phyloP scores from a whole-genome alignment of 2,797 vertebrate species.

The Malacoctenus gilli region DNA sequence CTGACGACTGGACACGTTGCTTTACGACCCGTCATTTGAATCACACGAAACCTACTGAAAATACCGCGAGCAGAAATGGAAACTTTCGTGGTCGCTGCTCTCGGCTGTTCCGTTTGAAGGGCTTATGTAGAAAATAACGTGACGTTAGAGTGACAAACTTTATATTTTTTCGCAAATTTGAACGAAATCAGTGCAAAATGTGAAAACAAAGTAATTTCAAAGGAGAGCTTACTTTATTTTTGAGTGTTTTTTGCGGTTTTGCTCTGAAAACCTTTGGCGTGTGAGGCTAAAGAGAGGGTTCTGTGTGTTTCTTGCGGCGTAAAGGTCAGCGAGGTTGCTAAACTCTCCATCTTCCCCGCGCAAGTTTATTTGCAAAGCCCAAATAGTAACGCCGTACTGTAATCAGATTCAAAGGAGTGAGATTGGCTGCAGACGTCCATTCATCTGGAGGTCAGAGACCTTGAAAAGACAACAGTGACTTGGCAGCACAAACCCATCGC shows the following conservation, averaged over 20 bases:
- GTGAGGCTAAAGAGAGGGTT: too few species aligned
- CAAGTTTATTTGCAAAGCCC: conserved; percentile 58
- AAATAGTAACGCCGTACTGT: conserved; percentile 27
- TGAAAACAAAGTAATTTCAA: too few species aligned
- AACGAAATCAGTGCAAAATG: too few species aligned
- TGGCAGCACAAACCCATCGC: conserved; percentile 55
- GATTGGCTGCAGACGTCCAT: conserved; percentile 48
- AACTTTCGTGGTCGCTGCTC: conserved; percentile 28
- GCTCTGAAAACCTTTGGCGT: too few species aligned
- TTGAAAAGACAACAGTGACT: conserved; percentile 59
- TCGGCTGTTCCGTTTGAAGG: conserved; percentile 28
- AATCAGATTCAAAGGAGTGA: conserved; percentile 44
- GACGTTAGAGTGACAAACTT: too few species aligned
- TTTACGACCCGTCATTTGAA: conserved; percentile 68
- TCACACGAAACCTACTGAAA: conserved; percentile 69
- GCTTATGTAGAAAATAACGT: conserved; percentile 35
- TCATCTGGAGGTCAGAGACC: conserved; percentile 58
- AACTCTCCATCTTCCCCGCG: conserved; percentile 28
- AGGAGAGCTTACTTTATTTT: too few species aligned
- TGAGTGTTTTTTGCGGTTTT: too few species aligned
- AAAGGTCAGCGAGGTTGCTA: conserved; percentile 8
- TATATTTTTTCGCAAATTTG: too few species aligned
- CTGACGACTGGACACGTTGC: conserved; percentile 64
- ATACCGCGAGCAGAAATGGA: conserved; percentile 70
- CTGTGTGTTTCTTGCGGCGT: conserved; percentile 4